Conservation (phyloP, 1,140 invertebrate genomes). For the Drosophila punjabiensis region DNA sequence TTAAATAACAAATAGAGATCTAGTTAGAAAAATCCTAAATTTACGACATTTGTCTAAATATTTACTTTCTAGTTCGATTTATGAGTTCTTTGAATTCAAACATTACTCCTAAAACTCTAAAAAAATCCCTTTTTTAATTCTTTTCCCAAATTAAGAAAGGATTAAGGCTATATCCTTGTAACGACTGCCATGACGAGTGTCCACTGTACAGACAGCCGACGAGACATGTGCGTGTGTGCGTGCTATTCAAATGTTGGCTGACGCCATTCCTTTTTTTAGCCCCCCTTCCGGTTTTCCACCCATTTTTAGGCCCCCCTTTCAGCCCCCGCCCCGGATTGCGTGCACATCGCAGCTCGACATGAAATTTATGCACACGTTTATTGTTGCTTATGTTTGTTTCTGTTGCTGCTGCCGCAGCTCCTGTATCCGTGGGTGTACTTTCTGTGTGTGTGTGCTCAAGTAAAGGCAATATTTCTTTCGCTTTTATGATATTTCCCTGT, state of each 20-base stretch:
- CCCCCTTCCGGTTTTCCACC: slow-evolving; percentile 17
- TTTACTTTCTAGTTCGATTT: background rate
- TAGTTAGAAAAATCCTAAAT: background rate
- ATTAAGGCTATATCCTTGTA: background rate
- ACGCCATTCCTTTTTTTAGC: slow-evolving; percentile 70
- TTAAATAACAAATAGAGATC: background rate
- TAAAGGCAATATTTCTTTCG: slow-evolving; percentile 59
- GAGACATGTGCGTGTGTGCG: slow-evolving; percentile 60
- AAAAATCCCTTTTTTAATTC: background rate
- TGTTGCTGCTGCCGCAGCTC: slow-evolving; percentile 17
- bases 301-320: slow-evolving; percentile 27
- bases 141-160: too few relatives aligned
- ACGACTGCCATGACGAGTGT: background rate
- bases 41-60: background rate
- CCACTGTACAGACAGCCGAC: slow-evolving; percentile 36
- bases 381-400: slow-evolving; percentile 59
- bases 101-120: too few relatives aligned
- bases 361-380: slow-evolving; percentile 78
- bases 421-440: slow-evolving; percentile 12
- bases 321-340: slow-evolving; percentile 25
- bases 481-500: slow-evolving; percentile 41
- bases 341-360: slow-evolving; percentile 52
- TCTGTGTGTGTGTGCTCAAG: slow-evolving; percentile 29
- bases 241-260: slow-evolving; percentile 80
- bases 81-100: background rate